Base-by-base conservation (phyloP, 2,888 invertebrate genomes). In the Drosophila anomelani region DNA sequence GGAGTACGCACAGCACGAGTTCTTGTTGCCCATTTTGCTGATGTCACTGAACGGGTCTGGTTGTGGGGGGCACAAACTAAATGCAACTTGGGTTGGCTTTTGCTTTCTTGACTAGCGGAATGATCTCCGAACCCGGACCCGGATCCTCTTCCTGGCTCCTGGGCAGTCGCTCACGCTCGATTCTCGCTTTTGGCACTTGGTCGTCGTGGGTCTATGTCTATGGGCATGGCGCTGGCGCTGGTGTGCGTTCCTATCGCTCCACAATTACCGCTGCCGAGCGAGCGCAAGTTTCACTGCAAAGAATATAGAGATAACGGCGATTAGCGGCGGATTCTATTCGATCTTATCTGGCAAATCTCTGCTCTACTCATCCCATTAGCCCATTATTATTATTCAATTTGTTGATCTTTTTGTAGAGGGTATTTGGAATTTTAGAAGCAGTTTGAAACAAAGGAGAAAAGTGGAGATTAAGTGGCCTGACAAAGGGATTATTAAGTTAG, bases 1-100 rank as follows among this genome's bases (percentile, higher is more conserved):
- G 75, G 95, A 94, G 92, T 96, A 95, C 55, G 95, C 95, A 92
- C 96, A 96, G 92, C 96, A 96, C 91, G 96, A 96, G 91, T 95
- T 95, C 92, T 95, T 96, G 92, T 96, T 96, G 77, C 96, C 96
- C 96, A 96, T 96, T 26, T 44, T 20, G 56, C 17, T 55, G 17
- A 13, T 6, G 29, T 49, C 17, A 12, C 32, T 49, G 34, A 34
- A 47, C 9, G 49, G 43, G 44, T n/a, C 26, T 38, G 47, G 8
- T 17, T 47, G 7, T 20, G 39, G 38, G 61, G n/a, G 41, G 20
- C 41, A 53, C 66, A 70, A 49, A 43, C 49, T 71, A 73, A 61
- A 71, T 73, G 71, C 71, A 72, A 73, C 62, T 73, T 55, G 71
- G 71, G 20, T 71, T 70, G 53, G 72, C 46, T 60, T 15, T 46